Evolutionary conservation across 2,797 vertebrate species (phyloP).

Genomic region (Carapus acus): DNA sequence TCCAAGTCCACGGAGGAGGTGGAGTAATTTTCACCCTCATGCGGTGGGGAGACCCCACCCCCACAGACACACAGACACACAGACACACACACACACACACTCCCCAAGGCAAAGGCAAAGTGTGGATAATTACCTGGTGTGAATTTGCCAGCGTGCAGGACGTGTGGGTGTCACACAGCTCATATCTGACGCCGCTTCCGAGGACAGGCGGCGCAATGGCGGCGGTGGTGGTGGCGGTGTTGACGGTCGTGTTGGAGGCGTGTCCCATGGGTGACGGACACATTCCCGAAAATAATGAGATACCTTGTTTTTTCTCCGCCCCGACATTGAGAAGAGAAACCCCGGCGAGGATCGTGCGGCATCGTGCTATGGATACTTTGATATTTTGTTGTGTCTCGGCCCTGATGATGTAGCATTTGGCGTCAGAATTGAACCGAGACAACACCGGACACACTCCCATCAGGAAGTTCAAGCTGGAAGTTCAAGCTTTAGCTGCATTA

Average conservation of each 20-base stretch:
- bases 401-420: too few species aligned
- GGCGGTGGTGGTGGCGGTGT: too few species aligned
- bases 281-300: conserved; percentile 46
- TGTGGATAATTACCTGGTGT: conserved; percentile 67
- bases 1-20: conserved; percentile 54
- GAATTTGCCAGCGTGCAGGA: conserved; percentile 50
- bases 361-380: too few species aligned
- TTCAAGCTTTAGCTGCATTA: conserved; percentile 37
- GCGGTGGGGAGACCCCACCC: conserved; percentile 52
- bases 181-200: conserved; percentile 44
- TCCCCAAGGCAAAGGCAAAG: conserved; percentile 56
- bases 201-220: conserved; percentile 29
- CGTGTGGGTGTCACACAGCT: conserved; percentile 51
- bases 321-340: conserved; percentile 7
- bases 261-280: conserved; percentile 34
- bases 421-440: too few species aligned
- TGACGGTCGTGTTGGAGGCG: conserved; percentile 39
- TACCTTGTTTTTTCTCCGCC: conserved; percentile 16
- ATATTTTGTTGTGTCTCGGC: too few species aligned
- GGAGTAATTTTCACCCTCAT: conserved; percentile 64
- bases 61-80: conserved; percentile 15
- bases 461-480: too few species aligned
- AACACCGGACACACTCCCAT: too few species aligned
- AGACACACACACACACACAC: not conserved
- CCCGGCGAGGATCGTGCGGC: not conserved